These are phyloP conservation scores for Ophioninae sp. DNA, from an alignment of 2,888 invertebrate species.

Conservation along the genomic window DNA sequence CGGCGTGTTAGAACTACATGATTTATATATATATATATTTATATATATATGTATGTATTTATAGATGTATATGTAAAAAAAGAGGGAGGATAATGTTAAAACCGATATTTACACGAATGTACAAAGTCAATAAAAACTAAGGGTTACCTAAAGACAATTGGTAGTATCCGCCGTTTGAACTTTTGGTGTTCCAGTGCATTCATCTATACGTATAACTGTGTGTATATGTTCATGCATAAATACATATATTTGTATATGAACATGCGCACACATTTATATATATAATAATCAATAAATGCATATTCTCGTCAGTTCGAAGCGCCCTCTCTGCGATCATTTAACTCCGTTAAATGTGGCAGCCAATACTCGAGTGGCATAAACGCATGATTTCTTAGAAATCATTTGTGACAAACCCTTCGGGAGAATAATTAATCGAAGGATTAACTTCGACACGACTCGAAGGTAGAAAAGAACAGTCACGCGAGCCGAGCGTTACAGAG, in stretches of 20 bases:
- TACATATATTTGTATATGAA: too few species aligned
- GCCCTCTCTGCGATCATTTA: background rate
- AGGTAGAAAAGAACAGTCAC: constrained; percentile 7
- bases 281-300: constrained; percentile 56
- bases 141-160: constrained; percentile 30
- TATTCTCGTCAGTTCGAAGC: constrained; percentile 1
- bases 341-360: constrained; percentile 8
- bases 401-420: background rate
- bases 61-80: constrained; percentile 40
- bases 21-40: constrained; percentile 44
- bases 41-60: constrained; percentile 44
- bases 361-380: background rate
- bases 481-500: constrained; percentile 8
- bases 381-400: constrained; percentile 43
- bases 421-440: constrained; percentile 16
- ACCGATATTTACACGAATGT: constrained; percentile 65
- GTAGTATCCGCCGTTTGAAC: constrained; percentile 61
- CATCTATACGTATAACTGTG: background rate
- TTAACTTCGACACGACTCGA: constrained; percentile 22
- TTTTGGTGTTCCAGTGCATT: constrained; percentile 58
- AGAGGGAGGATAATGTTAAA: constrained; percentile 43
- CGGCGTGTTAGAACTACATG: constrained; percentile 59
- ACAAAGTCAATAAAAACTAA: constrained; percentile 61
- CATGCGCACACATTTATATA: background rate
- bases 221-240: background rate